Conservation (phyloP, 2,888 invertebrate genomes). For the Leptinotarsa juncta region DNA sequence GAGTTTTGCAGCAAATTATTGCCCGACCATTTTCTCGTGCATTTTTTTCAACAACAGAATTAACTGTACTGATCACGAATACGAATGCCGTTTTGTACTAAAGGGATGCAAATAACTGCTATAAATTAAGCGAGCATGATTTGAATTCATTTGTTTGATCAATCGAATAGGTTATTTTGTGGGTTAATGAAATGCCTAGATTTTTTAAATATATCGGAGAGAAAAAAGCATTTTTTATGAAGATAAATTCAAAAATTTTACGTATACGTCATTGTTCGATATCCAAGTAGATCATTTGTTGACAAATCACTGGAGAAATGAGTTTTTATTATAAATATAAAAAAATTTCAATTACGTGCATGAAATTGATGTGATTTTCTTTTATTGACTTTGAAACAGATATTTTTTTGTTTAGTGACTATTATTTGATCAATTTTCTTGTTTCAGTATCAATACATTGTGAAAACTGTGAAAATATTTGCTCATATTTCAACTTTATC, state of each 20-base stretch:
- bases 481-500: too few relatives aligned
- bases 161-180: conserved; percentile 4
- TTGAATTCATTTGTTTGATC: neutral
- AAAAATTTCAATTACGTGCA: too few relatives aligned
- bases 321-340: too few relatives aligned
- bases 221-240: neutral
- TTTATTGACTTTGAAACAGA: too few relatives aligned
- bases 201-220: neutral
- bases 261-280: neutral
- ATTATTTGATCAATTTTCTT: too few relatives aligned
- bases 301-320: too few relatives aligned
- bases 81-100: neutral
- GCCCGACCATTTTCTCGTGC: neutral
- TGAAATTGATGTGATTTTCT: too few relatives aligned
- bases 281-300: neutral
- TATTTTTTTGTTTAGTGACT: too few relatives aligned
- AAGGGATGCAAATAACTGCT: conserved; percentile 7
- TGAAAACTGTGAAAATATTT: too few relatives aligned
- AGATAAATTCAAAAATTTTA: neutral
- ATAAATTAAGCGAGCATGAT: conserved; percentile 2
- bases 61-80: conserved; percentile 11
- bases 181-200: neutral
- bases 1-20: conserved; percentile 24
- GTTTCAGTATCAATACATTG: too few relatives aligned
- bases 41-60: conserved; percentile 8